Evolutionary conservation across 1,140 invertebrate species (phyloP).

Genomic region (Ladona fulva): DNA sequence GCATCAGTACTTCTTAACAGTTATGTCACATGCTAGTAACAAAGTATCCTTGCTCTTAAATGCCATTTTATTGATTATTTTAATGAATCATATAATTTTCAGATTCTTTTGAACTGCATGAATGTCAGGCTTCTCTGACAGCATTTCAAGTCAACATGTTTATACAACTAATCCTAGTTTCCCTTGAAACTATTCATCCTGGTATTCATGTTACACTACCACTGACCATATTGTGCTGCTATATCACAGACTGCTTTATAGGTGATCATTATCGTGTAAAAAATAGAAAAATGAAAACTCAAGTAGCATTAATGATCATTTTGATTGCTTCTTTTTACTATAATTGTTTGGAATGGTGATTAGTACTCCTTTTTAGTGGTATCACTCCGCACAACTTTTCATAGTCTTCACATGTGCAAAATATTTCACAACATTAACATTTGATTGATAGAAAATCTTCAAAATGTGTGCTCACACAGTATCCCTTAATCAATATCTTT

Average conservation of each 20-base stretch:
- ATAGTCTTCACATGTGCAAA: not conserved
- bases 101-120: too few relatives aligned
- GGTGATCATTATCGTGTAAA: not conserved
- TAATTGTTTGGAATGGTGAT: not conserved
- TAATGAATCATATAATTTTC: too few relatives aligned
- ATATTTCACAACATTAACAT: not conserved
- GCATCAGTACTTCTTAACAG: not conserved
- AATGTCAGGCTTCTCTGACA: too few relatives aligned
- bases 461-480: not conserved
- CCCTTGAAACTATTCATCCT: too few relatives aligned
- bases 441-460: not conserved
- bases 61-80: too few relatives aligned
- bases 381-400: not conserved
- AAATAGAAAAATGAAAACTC: not conserved
- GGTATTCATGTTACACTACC: not conserved
- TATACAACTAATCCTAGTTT: too few relatives aligned
- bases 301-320: not conserved
- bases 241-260: conserved; percentile 1
- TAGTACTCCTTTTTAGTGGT: not conserved
- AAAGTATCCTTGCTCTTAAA: too few relatives aligned
- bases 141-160: too few relatives aligned
- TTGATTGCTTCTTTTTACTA: not conserved
- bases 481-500: not conserved
- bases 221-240: not conserved
- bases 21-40: too few relatives aligned